phyloP scores from a whole-genome alignment of 2,797 vertebrate species.

The Sciurus carolinensis region DNA sequence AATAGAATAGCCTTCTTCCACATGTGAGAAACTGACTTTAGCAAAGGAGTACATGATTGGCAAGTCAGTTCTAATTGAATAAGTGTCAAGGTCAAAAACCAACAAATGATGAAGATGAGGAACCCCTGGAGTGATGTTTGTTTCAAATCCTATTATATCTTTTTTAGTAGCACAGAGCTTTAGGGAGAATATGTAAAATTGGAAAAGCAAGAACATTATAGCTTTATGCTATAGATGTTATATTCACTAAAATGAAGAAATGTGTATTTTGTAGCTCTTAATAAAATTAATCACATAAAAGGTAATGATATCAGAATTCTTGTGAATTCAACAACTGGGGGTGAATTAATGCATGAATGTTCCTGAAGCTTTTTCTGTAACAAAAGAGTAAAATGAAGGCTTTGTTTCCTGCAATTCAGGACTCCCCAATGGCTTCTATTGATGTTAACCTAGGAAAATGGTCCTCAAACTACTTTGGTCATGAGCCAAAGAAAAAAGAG shows the following conservation, averaged over 20 bases:
- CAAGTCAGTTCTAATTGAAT: conserved; percentile 94
- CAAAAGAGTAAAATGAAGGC: conserved; percentile 36
- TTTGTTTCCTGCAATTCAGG: neutral
- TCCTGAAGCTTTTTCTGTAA: conserved; percentile 6
- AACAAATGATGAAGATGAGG: conserved; percentile 91
- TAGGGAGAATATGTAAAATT: conserved; percentile 80
- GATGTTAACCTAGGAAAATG: neutral
- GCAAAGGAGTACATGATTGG: conserved; percentile 90
- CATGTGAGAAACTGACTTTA: conserved; percentile 87
- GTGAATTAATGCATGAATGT: conserved; percentile 22
- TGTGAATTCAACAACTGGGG: neutral
- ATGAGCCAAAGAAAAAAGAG: conserved; percentile 12
- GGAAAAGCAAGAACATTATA: conserved; percentile 75
- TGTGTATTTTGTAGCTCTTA: conserved; percentile 58
- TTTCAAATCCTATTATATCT: conserved; percentile 88
- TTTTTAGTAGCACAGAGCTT: conserved; percentile 83
- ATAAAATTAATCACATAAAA: conserved; percentile 49
- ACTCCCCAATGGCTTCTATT: neutral
- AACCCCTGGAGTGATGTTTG: conserved; percentile 89
- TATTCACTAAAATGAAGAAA: conserved; percentile 56
- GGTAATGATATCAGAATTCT: conserved; percentile 15
- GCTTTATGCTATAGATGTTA: conserved; percentile 62
- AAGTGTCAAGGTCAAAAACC: conserved; percentile 91
- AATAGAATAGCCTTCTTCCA: conserved; percentile 86
- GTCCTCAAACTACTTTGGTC: conserved; percentile 18